These are phyloP conservation scores for Clytia hemisphaerica DNA, from an alignment of 30 jellyfish, hydroid and myxozoan genomes.

Conservation along the genomic window DNA sequence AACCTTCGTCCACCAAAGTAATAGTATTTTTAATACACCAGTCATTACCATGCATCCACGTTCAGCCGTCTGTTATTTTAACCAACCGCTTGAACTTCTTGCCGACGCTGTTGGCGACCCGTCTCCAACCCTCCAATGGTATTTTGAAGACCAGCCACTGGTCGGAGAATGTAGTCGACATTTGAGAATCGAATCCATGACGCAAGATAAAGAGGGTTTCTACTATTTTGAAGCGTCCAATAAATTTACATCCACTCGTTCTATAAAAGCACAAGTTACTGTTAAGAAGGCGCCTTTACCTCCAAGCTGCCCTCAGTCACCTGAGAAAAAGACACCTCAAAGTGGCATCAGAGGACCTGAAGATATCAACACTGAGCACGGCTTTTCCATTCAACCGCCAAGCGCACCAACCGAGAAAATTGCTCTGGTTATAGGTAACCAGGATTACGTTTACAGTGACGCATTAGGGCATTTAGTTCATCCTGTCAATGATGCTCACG, in stretches of 20 bases:
- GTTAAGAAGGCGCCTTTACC: slow-evolving; percentile 16
- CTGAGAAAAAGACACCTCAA: too few species aligned
- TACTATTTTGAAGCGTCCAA: slow-evolving; percentile 58
- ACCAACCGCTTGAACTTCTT: slow-evolving; percentile 34
- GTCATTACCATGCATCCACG: slow-evolving; percentile 70
- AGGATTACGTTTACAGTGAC: slow-evolving; percentile 42
- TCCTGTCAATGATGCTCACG: slow-evolving; percentile 78
- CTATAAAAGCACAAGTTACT: slow-evolving; percentile 44
- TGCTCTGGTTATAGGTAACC: slow-evolving; percentile 77
- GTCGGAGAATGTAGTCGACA: slow-evolving; percentile 42
- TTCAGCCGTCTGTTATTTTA: slow-evolving; percentile 29
- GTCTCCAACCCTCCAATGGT: slow-evolving; percentile 79
- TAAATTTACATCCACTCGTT: slow-evolving; percentile 44
- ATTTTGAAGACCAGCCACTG: slow-evolving; percentile 25
- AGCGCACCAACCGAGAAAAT: slow-evolving; percentile 59
- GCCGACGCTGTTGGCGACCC: slow-evolving; percentile 93
- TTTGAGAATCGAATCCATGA: slow-evolving; percentile 15
- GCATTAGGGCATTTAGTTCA: slow-evolving; percentile 69
- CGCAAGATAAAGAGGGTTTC: slow-evolving; percentile 38
- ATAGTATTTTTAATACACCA: slow-evolving; percentile 41
- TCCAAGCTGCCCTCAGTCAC: too few species aligned
- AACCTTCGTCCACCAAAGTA: too few species aligned
- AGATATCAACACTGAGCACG: too few species aligned
- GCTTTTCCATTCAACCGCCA: slow-evolving; percentile 2
- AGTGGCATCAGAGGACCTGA: too few species aligned